phyloP scores from a whole-genome alignment of 2,113 vertebrate genomes.

The Oreochromis spilurus region DNA sequence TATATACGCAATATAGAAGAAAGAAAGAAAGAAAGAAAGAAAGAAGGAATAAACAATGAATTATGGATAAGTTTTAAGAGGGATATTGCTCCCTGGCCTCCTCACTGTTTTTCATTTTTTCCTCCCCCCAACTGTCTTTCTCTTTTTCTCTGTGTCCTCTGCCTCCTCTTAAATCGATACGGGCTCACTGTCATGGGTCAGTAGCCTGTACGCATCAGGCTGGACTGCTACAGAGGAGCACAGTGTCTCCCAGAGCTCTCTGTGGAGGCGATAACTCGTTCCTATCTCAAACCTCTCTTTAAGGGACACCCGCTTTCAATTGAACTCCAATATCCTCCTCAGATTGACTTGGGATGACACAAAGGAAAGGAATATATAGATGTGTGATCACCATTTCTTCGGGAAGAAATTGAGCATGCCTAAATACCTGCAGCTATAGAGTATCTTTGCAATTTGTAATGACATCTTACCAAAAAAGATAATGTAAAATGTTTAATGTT shows the following conservation, averaged over 20 bases:
- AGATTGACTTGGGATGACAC: conserved; percentile 54
- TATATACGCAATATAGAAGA: neutral
- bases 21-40: neutral
- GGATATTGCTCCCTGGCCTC: conserved; percentile 54
- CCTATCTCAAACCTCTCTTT: conserved; percentile 54
- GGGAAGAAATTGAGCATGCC: neutral
- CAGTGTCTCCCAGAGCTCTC: conserved; percentile 39
- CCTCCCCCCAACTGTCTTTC: neutral
- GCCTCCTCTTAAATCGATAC: conserved; percentile 69
- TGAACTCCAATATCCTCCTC: conserved; percentile 54
- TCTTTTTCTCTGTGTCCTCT: conserved; percentile 34
- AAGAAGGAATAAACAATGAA: conserved; percentile 59
- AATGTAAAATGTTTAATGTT: neutral
- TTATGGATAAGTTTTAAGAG: conserved; percentile 72
- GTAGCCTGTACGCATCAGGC: conserved; percentile 57
- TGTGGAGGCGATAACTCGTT: conserved; percentile 56
- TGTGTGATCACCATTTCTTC: neutral
- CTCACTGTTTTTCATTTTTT: conserved; percentile 35
- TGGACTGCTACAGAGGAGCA: conserved; percentile 45
- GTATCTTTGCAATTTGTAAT: neutral
- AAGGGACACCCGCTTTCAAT: conserved; percentile 59
- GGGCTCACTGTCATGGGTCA: conserved; percentile 70
- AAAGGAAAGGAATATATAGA: conserved; percentile 20
- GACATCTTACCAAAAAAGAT: neutral
- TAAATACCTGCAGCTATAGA: neutral